phyloP scores from a whole-genome alignment of 2,113 vertebrate species.

The Willisornis vidua region DNA sequence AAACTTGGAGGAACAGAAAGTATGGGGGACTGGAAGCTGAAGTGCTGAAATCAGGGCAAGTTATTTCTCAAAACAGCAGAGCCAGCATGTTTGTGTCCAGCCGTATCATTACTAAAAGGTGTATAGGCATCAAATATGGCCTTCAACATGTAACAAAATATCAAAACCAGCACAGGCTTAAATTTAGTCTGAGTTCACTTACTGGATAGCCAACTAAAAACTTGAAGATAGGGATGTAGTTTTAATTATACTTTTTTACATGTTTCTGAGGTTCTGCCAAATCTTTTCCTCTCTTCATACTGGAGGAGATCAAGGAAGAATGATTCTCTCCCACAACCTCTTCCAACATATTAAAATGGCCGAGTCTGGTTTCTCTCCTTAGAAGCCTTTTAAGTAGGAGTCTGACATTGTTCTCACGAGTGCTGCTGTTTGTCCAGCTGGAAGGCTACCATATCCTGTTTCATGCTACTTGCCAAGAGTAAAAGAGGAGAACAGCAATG shows the following conservation, averaged over 20 bases:
- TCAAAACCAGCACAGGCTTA: background rate
- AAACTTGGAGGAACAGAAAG: background rate
- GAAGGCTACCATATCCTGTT: background rate
- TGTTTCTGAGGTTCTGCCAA: background rate
- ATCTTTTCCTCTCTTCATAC: background rate
- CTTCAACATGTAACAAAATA: background rate
- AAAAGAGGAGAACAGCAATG: background rate
- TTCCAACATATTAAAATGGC: slow-evolving; percentile 15
- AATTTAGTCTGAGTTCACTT: background rate
- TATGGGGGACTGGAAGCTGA: background rate
- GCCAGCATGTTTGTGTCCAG: background rate
- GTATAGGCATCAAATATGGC: background rate
- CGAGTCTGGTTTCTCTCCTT: slow-evolving; percentile 21
- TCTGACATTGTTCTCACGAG: slow-evolving; percentile 1
- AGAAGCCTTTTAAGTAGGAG: background rate
- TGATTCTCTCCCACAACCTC: background rate
- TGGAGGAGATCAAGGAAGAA: background rate
- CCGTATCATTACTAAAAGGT: background rate
- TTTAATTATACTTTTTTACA: background rate
- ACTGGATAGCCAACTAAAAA: background rate
- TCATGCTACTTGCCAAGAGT: background rate
- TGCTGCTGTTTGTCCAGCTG: slow-evolving; percentile 22
- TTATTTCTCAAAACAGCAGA: background rate
- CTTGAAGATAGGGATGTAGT: background rate
- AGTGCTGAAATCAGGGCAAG: background rate